Evolutionary conservation across 2,113 vertebrate species (phyloP).

Genomic region (Cephalophus harveyi): DNA sequence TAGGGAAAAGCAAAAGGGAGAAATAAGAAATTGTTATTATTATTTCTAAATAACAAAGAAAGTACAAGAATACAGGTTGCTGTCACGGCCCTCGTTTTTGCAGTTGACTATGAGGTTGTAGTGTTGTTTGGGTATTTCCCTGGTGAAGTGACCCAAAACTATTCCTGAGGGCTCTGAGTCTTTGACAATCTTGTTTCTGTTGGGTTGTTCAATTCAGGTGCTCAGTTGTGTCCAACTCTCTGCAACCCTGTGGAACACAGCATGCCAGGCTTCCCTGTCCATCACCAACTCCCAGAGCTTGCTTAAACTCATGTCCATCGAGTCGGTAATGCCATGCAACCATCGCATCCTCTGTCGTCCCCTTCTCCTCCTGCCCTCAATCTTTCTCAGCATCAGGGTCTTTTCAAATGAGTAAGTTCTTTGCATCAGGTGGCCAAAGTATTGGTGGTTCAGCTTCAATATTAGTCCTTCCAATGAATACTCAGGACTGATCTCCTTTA

Average conservation of each 20-base stretch:
- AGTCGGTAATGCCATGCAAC: background rate
- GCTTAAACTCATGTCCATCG: background rate
- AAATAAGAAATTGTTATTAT: background rate
- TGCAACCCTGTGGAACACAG: fast-evolving
- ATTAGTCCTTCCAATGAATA: background rate
- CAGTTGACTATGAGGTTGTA: background rate
- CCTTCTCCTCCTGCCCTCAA: background rate
- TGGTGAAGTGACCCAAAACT: background rate
- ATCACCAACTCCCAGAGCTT: background rate
- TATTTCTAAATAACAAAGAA: background rate
- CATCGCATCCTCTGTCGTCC: background rate
- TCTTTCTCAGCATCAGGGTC: background rate
- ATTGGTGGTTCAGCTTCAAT: background rate
- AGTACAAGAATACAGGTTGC: background rate
- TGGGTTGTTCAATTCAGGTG: background rate
- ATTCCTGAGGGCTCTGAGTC: background rate
- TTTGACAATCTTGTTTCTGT: background rate
- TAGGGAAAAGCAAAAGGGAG: background rate
- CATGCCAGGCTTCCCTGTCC: background rate
- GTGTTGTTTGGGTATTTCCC: background rate
- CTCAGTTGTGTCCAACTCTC: background rate
- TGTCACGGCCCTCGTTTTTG: background rate
- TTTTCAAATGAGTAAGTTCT: background rate
- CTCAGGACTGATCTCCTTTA: background rate
- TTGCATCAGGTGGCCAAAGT: background rate